Conservation (phyloP, 2,888 invertebrate genomes). For the Subacronicta megacephala region DNA sequence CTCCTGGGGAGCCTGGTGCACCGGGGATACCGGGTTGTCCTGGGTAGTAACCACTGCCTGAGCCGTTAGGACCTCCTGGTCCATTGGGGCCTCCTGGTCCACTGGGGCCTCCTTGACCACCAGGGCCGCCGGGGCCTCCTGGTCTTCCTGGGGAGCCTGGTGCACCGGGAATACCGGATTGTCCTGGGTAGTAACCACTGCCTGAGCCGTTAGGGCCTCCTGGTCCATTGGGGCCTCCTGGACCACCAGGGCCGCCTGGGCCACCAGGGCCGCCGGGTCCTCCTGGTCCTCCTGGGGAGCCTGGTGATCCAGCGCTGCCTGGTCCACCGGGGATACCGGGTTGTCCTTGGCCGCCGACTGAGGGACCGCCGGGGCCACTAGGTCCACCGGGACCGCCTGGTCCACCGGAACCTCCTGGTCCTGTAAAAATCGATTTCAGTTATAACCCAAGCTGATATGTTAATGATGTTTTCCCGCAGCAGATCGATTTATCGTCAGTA, state of each 20-base stretch:
- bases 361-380: too few relatives aligned
- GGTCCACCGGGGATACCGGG: too few relatives aligned
- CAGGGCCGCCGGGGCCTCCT: conserved; percentile 52
- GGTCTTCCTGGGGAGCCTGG: conserved; percentile 58
- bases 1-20: conserved; percentile 58
- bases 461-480: too few relatives aligned
- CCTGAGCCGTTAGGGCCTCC: too few relatives aligned
- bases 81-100: conserved; percentile 45
- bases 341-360: too few relatives aligned
- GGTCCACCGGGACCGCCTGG: conserved; percentile 65
- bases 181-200: conserved; percentile 60
- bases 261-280: too few relatives aligned
- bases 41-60: conserved; percentile 62
- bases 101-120: conserved; percentile 55
- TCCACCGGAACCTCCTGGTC: conserved; percentile 47
- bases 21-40: conserved; percentile 60
- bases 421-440: conserved; percentile 59
- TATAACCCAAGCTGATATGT: too few relatives aligned
- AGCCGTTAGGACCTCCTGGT: conserved; percentile 68
- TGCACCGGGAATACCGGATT: conserved; percentile 61
- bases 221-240: conserved; percentile 52
- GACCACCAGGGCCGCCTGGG: too few relatives aligned
- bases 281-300: too few relatives aligned
- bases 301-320: too few relatives aligned
- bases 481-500: too few relatives aligned